Evolutionary conservation across 2,797 vertebrate species (phyloP).

Genomic region (Pangasius larnaudii): DNA sequence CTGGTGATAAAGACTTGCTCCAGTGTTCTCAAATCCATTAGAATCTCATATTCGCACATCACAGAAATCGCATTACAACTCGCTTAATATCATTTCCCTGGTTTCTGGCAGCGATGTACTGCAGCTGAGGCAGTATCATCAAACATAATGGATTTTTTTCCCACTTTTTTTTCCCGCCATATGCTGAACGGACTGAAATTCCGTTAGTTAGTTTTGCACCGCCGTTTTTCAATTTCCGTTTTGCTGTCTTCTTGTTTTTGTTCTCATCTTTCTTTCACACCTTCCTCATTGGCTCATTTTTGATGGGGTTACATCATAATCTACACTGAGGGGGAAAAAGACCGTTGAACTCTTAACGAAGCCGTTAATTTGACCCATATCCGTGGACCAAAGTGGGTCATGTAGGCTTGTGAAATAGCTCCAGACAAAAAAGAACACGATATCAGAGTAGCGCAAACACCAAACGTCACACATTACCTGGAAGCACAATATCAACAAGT

Average conservation of each 20-base stretch:
- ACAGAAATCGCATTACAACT: slow-evolving; percentile 80
- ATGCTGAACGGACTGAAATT: slow-evolving; percentile 42
- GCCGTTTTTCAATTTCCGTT: slow-evolving; percentile 29
- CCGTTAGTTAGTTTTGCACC: slow-evolving; percentile 41
- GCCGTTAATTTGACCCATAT: slow-evolving; percentile 9
- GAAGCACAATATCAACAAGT: slow-evolving; percentile 32
- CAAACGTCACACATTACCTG: slow-evolving; percentile 23
- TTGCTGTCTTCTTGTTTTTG: slow-evolving; percentile 23
- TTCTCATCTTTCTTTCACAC: slow-evolving; percentile 24
- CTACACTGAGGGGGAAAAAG: too few species aligned
- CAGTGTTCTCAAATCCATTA: slow-evolving; percentile 83
- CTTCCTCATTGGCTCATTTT: slow-evolving; percentile 29
- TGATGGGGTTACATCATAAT: slow-evolving; percentile 29
- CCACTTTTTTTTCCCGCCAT: slow-evolving; percentile 56
- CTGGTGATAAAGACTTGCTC: slow-evolving; percentile 78
- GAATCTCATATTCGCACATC: slow-evolving; percentile 84
- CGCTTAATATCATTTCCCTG: slow-evolving; percentile 77
- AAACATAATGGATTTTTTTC: slow-evolving; percentile 80
- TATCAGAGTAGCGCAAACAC: not conserved
- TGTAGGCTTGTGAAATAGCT: not conserved
- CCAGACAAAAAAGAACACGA: not conserved
- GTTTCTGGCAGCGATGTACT: slow-evolving; percentile 64
- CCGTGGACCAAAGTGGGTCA: slow-evolving; percentile 1
- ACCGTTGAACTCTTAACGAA: not conserved
- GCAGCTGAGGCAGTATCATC: slow-evolving; percentile 74